Conservation (phyloP, 2,797 vertebrate genomes). For the Orestias chungarensis region DNA sequence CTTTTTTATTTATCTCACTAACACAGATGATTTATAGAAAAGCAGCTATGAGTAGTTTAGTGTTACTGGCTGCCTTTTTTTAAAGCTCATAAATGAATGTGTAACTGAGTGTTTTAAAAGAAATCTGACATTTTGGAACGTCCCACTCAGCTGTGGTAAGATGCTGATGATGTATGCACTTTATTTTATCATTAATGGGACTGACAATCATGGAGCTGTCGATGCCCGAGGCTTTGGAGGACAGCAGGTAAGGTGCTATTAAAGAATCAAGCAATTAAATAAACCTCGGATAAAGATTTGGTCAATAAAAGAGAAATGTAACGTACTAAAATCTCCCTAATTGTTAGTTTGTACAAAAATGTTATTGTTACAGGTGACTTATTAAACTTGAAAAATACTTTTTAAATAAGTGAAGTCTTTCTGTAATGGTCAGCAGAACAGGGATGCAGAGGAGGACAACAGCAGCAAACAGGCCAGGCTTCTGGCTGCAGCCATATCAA, state of each 20-base stretch:
- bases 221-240: not conserved
- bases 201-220: not conserved
- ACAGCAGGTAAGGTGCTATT: not conserved
- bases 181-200: slow-evolving; percentile 1
- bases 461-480: not conserved
- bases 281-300: not conserved
- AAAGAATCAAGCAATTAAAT: not conserved
- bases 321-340: not conserved
- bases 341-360: not conserved
- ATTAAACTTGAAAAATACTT: not conserved
- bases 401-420: not conserved
- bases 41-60: not conserved
- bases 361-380: not conserved
- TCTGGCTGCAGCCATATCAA: not conserved
- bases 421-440: not conserved
- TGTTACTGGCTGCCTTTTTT: slow-evolving; percentile 4
- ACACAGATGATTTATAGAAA: not conserved
- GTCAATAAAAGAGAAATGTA: not conserved
- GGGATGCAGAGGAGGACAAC: not conserved
- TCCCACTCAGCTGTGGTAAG: not conserved
- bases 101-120: slow-evolving; percentile 13
- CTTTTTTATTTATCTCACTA: not conserved
- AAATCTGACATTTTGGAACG: slow-evolving; percentile 13
- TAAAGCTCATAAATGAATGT: slow-evolving; percentile 12
- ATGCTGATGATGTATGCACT: not conserved